Conservation (phyloP, 2,797 vertebrate species). For the Eupleurogrammus muticus region DNA sequence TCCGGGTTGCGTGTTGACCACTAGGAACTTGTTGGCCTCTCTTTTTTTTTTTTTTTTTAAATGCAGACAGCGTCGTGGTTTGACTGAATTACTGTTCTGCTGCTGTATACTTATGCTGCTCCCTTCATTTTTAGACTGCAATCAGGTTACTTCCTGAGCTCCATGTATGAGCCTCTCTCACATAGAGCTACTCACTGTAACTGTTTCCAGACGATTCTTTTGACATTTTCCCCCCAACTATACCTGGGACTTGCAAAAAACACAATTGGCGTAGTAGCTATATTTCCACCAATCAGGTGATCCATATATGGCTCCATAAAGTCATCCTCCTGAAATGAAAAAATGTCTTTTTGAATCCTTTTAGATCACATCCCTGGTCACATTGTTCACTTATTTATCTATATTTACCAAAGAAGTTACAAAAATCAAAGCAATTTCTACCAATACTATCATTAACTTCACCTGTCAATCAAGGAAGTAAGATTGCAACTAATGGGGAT, state of each 20-base stretch:
- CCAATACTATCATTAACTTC: too few relatives aligned
- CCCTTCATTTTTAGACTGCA: slow-evolving; percentile 63
- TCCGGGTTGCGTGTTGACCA: slow-evolving; percentile 26
- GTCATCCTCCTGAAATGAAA: too few relatives aligned
- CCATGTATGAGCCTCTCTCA: slow-evolving; percentile 1
- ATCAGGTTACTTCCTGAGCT: slow-evolving; percentile 45
- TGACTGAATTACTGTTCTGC: slow-evolving; percentile 61
- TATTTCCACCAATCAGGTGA: slow-evolving; percentile 65
- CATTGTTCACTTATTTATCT: too few relatives aligned
- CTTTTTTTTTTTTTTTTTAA: slow-evolving; percentile 37
- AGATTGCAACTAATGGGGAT: too few relatives aligned
- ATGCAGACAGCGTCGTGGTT: slow-evolving; percentile 59
- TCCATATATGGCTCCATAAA: slow-evolving; percentile 19
- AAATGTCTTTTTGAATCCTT: too few relatives aligned
- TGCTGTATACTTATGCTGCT: slow-evolving; percentile 59
- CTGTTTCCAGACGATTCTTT: slow-evolving; percentile 73
- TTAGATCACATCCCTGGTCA: too few relatives aligned
- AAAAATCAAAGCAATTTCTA: too few relatives aligned
- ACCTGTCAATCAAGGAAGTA: too few relatives aligned
- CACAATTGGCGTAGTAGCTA: slow-evolving; percentile 77
- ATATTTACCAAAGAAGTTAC: too few relatives aligned
- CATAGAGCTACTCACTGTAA: slow-evolving; percentile 31
- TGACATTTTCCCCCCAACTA: slow-evolving; percentile 32
- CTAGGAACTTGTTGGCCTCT: slow-evolving; percentile 49
- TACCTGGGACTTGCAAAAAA: slow-evolving; percentile 63